A percentile compares a stretch with the other conserved stretches of the same genome.
Conservation (phyloP, 2,888 invertebrate genomes). For the Hirtodrosophila alboralis region DNA sequence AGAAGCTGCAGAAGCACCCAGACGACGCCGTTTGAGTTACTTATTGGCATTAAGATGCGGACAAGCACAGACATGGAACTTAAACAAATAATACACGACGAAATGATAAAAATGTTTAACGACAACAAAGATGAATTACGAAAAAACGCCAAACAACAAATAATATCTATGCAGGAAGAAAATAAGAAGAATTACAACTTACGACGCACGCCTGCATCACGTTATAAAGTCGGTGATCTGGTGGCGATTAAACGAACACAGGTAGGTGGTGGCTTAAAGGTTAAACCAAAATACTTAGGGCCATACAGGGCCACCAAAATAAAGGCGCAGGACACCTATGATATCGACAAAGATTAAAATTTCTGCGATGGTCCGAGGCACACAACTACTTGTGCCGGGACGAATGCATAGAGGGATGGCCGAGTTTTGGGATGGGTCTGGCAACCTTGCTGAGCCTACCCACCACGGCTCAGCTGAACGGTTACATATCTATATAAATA, state of each 20-base stretch:
- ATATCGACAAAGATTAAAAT: neutral
- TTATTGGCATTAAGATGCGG: conserved; percentile 16
- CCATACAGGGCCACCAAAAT: neutral
- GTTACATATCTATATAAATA: no score
- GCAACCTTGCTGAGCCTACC: no score
- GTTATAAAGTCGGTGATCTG: conserved; percentile 4
- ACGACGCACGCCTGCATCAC: conserved; percentile 4
- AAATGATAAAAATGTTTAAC: conserved; percentile 1
- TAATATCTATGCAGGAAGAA: conserved; percentile 17
- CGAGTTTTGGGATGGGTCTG: no score
- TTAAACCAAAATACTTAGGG: neutral
- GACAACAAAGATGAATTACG: conserved; percentile 9
- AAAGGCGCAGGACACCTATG: neutral
- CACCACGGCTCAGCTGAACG: no score
- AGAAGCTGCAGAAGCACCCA: conserved; percentile 3
- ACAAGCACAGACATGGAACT: neutral
- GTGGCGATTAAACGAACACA: conserved; percentile 1
- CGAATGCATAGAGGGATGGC: neutral
- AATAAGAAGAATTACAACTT: conserved; percentile 12
- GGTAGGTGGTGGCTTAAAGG: conserved; percentile 1
- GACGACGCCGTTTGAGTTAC: conserved; percentile 15
- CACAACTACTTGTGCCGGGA: neutral
- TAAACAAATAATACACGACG: neutral
- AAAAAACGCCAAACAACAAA: conserved; percentile 42
- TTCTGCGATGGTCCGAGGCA: neutral